Evolutionary conservation across 1,140 invertebrate species (phyloP).

Genomic region (Lordiphosa stackelbergi): DNA sequence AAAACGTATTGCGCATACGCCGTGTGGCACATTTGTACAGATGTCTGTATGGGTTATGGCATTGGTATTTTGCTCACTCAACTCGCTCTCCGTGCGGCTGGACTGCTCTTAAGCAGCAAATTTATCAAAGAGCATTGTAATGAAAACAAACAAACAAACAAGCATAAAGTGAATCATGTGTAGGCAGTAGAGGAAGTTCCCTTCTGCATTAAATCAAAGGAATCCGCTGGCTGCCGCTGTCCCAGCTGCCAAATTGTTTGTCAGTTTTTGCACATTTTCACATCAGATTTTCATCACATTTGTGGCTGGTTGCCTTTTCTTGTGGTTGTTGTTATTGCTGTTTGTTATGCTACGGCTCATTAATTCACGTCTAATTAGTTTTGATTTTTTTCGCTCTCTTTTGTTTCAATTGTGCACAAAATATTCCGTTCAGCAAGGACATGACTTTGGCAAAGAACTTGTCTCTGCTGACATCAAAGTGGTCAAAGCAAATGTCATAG

Average conservation of each 20-base stretch:
- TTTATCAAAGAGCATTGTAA: neutral
- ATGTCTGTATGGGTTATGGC: conserved; percentile 9
- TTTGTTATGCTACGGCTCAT: conserved; percentile 40
- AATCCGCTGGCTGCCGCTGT: conserved; percentile 22
- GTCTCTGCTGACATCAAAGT: conserved; percentile 60
- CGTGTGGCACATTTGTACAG: conserved; percentile 35
- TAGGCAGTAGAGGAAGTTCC: no score
- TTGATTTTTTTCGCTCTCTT: conserved; percentile 54
- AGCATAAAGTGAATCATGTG: no score
- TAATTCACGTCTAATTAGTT: conserved; percentile 73
- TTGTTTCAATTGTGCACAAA: conserved; percentile 35
- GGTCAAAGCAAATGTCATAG: conserved; percentile 32
- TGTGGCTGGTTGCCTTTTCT: conserved; percentile 26
- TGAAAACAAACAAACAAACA: conserved; percentile 6
- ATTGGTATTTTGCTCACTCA: conserved; percentile 6
- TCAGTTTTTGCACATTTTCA: conserved; percentile 66
- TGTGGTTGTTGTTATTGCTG: conserved; percentile 21
- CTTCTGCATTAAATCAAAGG: no score
- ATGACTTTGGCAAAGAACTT: conserved; percentile 75
- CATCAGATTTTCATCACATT: conserved; percentile 69
- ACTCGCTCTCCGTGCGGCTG: conserved; percentile 4
- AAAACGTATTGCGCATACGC: conserved; percentile 77
- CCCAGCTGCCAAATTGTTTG: conserved; percentile 65
- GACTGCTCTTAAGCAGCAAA: neutral
- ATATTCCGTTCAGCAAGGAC: conserved; percentile 52